Base-by-base conservation (phyloP, 1,140 invertebrate species). In the Penaeus indicus region DNA sequence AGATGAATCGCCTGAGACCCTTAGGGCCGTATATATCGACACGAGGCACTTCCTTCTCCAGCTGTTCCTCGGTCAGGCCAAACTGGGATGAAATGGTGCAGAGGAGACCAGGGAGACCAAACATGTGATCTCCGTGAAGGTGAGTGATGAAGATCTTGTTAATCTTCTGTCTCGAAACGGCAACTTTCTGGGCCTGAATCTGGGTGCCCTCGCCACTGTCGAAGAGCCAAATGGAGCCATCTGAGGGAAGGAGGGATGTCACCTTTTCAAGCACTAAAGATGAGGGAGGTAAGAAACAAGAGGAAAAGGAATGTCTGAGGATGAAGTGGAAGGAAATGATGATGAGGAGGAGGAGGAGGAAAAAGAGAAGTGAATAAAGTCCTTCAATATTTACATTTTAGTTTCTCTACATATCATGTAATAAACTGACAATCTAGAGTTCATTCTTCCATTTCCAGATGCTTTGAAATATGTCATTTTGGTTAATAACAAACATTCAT, bases 201-300 rank as follows among this genome's bases (percentile, higher is more conserved):
- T 94, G 94, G 27, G 94, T 92, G 13, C 93, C 93, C 91, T 94
- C 94, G 47, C 94, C 94, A 92, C 93, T 94, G 90, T 94, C 94
- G 92, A 94, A 93, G 82, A 94, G 69, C 94, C 93, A 94, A 10
- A 93, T 90, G 47, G 90, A 90, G 64, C 92, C 93, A 91, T 93
- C 93, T 85, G 84, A 69, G 27, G 61, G 5, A 16, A 85, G 3
- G 19, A 32, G 38, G 38, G 38, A 18, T 27, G 38, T 32, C 1
- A 75, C 7, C 11, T 47, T 47, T 13, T 47, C 11, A 7, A 13
- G 47, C 11, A 47, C 47, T 47, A 13, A 47, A 47, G 11, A 47
- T 10, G 11, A 47, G 5, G 47, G 47, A 47, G 47, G 47, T 10
- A 13, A 47, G 47, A 47, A 47, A 47, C 47, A 47, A 47, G 47